Conservation (phyloP, 2,797 vertebrate genomes). For the Heterohyrax brucei region DNA sequence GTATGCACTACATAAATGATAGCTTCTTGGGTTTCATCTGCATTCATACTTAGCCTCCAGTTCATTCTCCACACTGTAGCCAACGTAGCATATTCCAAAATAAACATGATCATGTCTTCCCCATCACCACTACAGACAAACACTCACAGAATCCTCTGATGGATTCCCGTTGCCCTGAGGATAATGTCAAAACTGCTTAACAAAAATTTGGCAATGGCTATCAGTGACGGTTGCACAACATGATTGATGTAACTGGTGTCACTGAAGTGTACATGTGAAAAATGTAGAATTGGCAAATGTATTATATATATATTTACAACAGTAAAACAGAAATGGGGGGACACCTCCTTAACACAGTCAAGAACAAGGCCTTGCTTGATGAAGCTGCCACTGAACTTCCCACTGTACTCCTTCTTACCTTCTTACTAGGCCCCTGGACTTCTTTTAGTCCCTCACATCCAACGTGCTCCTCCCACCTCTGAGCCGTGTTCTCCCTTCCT, state of each 20-base stretch:
- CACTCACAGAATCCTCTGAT: not conserved
- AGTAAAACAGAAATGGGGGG: no score
- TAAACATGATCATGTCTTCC: not conserved
- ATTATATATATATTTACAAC: not conserved
- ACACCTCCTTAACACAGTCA: not conserved
- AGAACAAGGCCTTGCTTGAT: not conserved
- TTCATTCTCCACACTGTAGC: slow-evolving; percentile 2
- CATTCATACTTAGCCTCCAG: not conserved
- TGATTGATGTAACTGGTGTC: not conserved
- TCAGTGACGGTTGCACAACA: not conserved
- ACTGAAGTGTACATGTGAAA: not conserved
- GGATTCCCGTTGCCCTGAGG: not conserved
- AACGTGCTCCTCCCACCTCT: not conserved
- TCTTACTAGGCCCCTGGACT: not conserved
- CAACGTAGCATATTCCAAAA: slow-evolving; percentile 44
- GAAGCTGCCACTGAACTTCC: not conserved
- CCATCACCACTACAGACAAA: not conserved
- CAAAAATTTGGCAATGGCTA: not conserved
- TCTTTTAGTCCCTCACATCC: not conserved
- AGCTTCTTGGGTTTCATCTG: not conserved
- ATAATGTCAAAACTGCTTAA: slow-evolving; percentile 6
- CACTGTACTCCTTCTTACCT: not conserved
- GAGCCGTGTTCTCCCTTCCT: not conserved
- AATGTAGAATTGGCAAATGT: not conserved
- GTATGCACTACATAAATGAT: not conserved